phyloP scores from a whole-genome alignment of 2,797 vertebrate genomes.

The Aeoliscus strigatus region DNA sequence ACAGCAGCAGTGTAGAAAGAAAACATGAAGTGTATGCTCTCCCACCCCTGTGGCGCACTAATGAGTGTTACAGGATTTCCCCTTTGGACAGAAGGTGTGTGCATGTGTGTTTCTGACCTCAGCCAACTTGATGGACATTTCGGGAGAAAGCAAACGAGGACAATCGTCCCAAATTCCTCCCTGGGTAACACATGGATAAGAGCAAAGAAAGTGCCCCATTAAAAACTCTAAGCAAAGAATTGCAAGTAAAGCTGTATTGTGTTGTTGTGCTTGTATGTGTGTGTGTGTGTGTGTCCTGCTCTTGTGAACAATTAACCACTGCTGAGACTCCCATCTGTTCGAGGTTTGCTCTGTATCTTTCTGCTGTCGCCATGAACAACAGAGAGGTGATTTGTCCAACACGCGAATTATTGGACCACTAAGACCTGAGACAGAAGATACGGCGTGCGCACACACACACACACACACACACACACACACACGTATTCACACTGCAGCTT shows the following conservation, averaged over 20 bases:
- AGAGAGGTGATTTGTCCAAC: conserved; percentile 40
- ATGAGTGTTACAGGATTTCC: conserved; percentile 34
- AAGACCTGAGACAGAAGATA: too few relatives aligned
- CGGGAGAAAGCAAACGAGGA: too few relatives aligned
- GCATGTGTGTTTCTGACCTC: conserved; percentile 4
- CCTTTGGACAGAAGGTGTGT: conserved; percentile 23
- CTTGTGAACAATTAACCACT: conserved; percentile 26
- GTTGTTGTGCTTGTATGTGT: neutral
- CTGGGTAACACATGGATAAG: too few relatives aligned
- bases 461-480: conserved; percentile 12
- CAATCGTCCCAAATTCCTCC: too few relatives aligned
- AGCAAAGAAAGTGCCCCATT: too few relatives aligned
- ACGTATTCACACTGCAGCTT: too few relatives aligned
- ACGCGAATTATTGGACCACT: conserved; percentile 37
- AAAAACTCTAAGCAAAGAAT: too few relatives aligned
- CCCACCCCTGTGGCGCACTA: conserved; percentile 31
- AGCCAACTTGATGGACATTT: too few relatives aligned
- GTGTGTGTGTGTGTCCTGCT: too few relatives aligned
- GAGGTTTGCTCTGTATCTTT: conserved; percentile 24
- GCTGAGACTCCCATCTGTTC: conserved; percentile 54
- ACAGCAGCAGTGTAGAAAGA: too few relatives aligned
- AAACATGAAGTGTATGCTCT: conserved; percentile 4
- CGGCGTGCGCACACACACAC: conserved; percentile 9
- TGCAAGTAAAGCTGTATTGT: too few relatives aligned
- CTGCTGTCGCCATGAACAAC: conserved; percentile 28